Conservation (phyloP, 1,140 invertebrate species). For the Papilio aristodemus region DNA sequence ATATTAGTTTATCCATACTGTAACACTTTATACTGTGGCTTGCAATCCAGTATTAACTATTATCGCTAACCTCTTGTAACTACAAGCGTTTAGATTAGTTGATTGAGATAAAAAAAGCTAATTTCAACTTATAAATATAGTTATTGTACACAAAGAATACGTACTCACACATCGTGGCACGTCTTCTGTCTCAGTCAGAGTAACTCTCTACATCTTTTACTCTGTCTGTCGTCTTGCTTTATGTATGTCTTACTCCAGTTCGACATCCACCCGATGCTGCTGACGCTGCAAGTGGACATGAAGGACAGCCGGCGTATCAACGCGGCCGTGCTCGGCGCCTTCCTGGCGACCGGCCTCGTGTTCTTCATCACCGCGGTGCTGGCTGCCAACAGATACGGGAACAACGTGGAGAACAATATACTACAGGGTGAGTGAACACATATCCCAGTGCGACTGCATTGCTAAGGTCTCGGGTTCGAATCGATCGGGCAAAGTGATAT, state of each 20-base stretch:
- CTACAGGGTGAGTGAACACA: slow-evolving; percentile 66
- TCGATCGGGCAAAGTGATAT: too few species aligned
- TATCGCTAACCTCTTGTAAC: too few species aligned
- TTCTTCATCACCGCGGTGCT: slow-evolving; percentile 84
- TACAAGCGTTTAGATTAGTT: too few species aligned
- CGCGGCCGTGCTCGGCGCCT: slow-evolving; percentile 83
- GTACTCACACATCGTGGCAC: too few species aligned
- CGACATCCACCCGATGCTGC: slow-evolving; percentile 88
- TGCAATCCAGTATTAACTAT: too few species aligned
- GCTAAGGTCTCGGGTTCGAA: too few species aligned
- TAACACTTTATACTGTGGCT: too few species aligned
- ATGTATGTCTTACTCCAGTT: slow-evolving; percentile 80
- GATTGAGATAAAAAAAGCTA: too few species aligned
- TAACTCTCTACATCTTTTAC: neutral
- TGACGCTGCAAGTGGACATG: slow-evolving; percentile 91
- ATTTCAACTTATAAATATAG: too few species aligned
- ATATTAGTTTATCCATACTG: too few species aligned
- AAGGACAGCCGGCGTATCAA: slow-evolving; percentile 83
- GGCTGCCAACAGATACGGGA: slow-evolving; percentile 83
- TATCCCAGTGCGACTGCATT: neutral
- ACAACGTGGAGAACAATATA: slow-evolving; percentile 76
- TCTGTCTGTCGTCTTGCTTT: neutral
- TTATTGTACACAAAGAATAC: too few species aligned
- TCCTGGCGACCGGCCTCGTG: slow-evolving; percentile 83
- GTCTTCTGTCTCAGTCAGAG: too few species aligned